Evolutionary conservation across 2,797 vertebrate species (phyloP), one percentile per base, ranked within the genome.

Genomic region (Eulemur coronatus): DNA sequence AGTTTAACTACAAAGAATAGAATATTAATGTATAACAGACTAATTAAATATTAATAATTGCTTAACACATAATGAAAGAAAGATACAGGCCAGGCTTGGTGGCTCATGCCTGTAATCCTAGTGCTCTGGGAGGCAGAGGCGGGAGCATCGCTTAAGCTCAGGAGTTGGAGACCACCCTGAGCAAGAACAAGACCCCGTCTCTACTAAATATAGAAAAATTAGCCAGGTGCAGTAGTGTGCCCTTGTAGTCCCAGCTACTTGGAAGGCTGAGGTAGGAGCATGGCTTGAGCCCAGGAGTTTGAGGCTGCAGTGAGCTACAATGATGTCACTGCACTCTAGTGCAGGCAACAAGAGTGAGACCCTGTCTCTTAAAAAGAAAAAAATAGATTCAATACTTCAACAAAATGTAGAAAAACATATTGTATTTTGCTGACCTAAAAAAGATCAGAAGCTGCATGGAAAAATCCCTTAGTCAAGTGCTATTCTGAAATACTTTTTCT

Each of bases 401-500:
- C 28, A 57, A 92, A 89, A 87, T 85, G 20, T 46, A 81, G 76
- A 70, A 86, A 92, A 46, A 2, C 14, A 28, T 57, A 69, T 33
- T n/a, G 4, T 30, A 35, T 69, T 89, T 50, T 73, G 18, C 28
- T 84, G 61, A 85, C 73, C 65, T 91, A 50, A 81, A 50, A 95
- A 79, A 35, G 13, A 91, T 86, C 17, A 80, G 75, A 95, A 95
- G 15, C 63, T 43, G 5, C 17, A 57, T 38, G 30, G 69, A 86
- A 97, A 88, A 93, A 85, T 91, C 20, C 28, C 38, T 95, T 79
- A 86, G 24, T 61, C 63, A 94, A 80, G 43, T 70, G 50, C 75
- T 89, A 75, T 69, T 92, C 41, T 93, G 69, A 95, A 91, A 78
- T 72, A 65, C 41, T 35, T 82, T 95, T 93, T 85, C 78, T 81